These are phyloP conservation scores for Onychomys leucogaster DNA, from an alignment of 2,797 vertebrate species.

Conservation along the genomic window DNA sequence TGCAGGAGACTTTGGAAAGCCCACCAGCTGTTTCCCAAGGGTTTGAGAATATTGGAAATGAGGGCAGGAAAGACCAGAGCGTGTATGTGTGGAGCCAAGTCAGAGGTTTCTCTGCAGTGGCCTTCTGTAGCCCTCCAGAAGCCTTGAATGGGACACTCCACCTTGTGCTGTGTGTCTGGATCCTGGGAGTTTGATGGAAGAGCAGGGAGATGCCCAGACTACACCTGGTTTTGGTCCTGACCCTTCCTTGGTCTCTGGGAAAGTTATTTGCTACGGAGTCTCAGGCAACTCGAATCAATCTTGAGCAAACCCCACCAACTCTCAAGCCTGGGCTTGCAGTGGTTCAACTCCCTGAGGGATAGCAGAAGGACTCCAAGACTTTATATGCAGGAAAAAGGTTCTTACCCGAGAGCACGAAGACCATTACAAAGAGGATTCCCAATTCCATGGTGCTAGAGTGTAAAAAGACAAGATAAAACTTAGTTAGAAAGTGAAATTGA, in stretches of 20 bases:
- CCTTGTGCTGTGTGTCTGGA: not conserved
- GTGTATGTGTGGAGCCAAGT: not conserved
- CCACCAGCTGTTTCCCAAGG: not conserved
- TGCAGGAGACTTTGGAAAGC: not conserved
- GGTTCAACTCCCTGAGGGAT: not conserved
- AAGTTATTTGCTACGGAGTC: not conserved
- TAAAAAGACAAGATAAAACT: constrained; percentile 68
- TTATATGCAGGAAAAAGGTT: constrained; percentile 47
- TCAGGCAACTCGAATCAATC: not conserved
- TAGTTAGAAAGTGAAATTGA: constrained; percentile 67
- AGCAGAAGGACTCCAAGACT: constrained; percentile 28
- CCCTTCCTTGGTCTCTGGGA: constrained; percentile 40
- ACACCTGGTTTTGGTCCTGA: not conserved
- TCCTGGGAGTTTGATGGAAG: not conserved
- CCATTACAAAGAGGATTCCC: not conserved
- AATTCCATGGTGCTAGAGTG: constrained; percentile 74
- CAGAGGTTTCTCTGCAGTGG: not conserved
- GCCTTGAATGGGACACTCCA: not conserved
- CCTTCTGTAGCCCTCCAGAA: not conserved
- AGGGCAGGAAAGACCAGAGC: constrained; percentile 21
- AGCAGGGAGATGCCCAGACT: not conserved
- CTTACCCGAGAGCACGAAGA: constrained; percentile 73
- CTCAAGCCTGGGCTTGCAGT: not conserved
- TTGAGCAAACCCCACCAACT: constrained; percentile 1
- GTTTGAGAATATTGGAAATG: not conserved